phyloP scores from a whole-genome alignment of 1,140 invertebrate species.

The Muscidifurax raptorellus region DNA sequence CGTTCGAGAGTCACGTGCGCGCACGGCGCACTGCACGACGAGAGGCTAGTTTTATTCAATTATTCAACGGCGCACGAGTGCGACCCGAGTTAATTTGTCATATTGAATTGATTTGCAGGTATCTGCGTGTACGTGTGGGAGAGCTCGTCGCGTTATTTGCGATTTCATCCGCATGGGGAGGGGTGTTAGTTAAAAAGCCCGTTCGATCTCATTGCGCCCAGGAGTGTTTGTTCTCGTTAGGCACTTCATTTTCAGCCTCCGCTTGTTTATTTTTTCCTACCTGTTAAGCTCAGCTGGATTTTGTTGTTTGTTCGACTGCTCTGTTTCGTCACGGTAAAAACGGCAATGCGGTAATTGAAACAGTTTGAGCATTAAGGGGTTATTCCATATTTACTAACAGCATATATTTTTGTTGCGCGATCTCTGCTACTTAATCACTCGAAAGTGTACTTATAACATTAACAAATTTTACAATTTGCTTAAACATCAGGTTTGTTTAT shows the following conservation, averaged over 20 bases:
- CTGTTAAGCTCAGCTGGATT: no score
- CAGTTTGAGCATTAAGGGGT: no score
- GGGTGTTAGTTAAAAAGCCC: not conserved
- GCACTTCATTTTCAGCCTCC: not conserved
- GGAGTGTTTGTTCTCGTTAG: not conserved
- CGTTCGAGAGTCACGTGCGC: not conserved
- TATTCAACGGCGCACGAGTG: not conserved
- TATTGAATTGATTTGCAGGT: not conserved
- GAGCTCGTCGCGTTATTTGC: not conserved
- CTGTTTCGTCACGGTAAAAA: no score
- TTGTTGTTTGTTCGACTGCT: no score
- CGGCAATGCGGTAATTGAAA: no score
- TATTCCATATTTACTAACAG: no score
- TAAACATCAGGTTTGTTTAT: no score
- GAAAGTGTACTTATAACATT: no score
- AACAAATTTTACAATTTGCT: no score
- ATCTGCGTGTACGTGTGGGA: not conserved
- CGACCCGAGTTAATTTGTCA: no score
- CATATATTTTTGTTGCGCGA: no score
- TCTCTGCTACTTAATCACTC: no score
- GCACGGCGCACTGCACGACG: not conserved
- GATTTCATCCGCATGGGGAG: not conserved
- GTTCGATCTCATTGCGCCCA: not conserved
- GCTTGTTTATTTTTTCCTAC: not conserved
- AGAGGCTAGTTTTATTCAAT: conserved; percentile 15